phyloP scores from a whole-genome alignment of 2,888 invertebrate species.

The Dermolepida albohirtum region DNA sequence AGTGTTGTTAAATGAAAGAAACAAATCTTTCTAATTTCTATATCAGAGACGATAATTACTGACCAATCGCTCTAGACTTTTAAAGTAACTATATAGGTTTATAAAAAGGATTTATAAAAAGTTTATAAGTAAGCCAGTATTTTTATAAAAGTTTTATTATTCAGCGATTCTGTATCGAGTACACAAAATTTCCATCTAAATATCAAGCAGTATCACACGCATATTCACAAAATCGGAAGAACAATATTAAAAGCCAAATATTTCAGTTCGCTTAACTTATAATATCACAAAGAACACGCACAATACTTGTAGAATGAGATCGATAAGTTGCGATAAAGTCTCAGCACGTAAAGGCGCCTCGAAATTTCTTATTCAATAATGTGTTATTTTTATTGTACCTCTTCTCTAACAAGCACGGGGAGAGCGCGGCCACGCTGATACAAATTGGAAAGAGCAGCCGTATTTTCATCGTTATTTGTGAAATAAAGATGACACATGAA shows the following conservation, averaged over 20 bases:
- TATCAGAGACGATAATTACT: too few relatives aligned
- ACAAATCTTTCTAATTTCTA: too few relatives aligned
- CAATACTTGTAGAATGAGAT: constrained; percentile 26
- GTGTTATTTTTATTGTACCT: constrained; percentile 39
- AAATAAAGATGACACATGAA: constrained; percentile 39
- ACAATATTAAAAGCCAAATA: constrained; percentile 32
- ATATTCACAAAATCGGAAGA: constrained; percentile 12
- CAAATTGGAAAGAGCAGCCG: constrained; percentile 34
- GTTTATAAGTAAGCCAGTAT: too few relatives aligned
- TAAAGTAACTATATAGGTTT: too few relatives aligned
- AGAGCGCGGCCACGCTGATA: constrained; percentile 30
- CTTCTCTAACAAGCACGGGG: constrained; percentile 33
- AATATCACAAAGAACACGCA: constrained; percentile 32
- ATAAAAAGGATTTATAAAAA: too few relatives aligned
- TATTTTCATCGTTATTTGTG: constrained; percentile 26
- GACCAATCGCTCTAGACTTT: too few relatives aligned
- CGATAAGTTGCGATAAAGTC: constrained; percentile 39
- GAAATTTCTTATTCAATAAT: constrained; percentile 39
- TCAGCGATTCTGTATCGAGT: too few relatives aligned
- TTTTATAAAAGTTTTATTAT: too few relatives aligned
- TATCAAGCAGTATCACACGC: background rate
- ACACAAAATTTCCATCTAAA: too few relatives aligned
- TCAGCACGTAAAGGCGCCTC: constrained; percentile 34
- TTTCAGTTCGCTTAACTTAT: constrained; percentile 18
- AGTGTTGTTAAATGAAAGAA: too few relatives aligned